Percentiles rank a stretch among this genome's conserved stretches.
These are phyloP conservation scores for Ornithorhynchus anatinus DNA, from an alignment of 2,113 vertebrate genomes.

Conservation along the genomic window DNA sequence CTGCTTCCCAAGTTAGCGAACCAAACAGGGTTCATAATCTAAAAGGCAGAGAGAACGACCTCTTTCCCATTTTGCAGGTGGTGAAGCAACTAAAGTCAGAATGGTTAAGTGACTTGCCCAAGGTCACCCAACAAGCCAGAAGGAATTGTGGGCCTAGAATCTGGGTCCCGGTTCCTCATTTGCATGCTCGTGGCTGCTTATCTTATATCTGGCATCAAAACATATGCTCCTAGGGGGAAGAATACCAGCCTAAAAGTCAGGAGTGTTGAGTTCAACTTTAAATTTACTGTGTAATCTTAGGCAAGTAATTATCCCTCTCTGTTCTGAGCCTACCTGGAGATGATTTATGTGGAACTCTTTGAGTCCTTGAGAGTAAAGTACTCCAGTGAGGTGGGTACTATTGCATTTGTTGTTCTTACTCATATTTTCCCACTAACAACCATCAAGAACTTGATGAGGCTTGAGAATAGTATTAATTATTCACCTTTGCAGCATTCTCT, in stretches of 20 bases:
- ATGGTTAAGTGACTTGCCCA: too few species aligned
- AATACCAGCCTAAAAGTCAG: not conserved
- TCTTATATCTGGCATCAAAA: too few species aligned
- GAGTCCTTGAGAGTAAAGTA: not conserved
- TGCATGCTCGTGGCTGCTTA: too few species aligned
- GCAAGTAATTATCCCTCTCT: not conserved
- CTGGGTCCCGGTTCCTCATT: constrained; percentile 5
- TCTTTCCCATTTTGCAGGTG: too few species aligned
- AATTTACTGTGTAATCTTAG: not conserved
- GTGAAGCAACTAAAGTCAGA: too few species aligned
- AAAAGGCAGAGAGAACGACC: too few species aligned
- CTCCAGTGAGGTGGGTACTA: not conserved
- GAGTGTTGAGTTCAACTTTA: not conserved
- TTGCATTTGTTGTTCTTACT: not conserved
- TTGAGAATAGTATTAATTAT: constrained; percentile 12
- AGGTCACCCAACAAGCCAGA: too few species aligned
- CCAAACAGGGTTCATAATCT: too few species aligned
- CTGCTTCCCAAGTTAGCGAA: too few species aligned
- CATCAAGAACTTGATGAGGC: not conserved
- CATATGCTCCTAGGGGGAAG: not conserved
- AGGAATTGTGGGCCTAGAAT: too few species aligned
- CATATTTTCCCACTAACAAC: not conserved
- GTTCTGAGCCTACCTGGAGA: not conserved
- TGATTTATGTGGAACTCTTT: not conserved
- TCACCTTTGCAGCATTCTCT: not conserved